phyloP scores from a whole-genome alignment of 2,113 vertebrate genomes.

The Podocnemis expansa region DNA sequence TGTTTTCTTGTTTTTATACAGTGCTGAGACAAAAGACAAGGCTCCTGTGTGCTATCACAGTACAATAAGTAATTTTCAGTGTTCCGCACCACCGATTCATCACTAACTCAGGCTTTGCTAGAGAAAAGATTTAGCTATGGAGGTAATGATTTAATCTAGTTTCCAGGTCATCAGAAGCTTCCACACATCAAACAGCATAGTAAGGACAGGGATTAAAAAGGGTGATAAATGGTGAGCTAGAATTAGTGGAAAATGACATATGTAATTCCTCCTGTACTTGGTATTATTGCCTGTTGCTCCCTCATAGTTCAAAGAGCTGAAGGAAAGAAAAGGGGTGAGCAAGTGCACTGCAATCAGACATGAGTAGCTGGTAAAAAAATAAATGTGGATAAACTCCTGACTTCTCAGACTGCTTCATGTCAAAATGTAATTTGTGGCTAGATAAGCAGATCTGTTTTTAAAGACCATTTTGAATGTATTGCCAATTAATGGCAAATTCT shows the following conservation, averaged over 20 bases:
- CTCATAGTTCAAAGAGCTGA: not conserved
- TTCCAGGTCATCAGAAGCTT: not conserved
- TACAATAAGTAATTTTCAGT: not conserved
- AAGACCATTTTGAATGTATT: not conserved
- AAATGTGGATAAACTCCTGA: not conserved
- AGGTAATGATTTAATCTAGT: not conserved
- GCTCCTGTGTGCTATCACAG: not conserved
- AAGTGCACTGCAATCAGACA: not conserved
- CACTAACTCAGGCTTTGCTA: not conserved
- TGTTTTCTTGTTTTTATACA: not conserved
- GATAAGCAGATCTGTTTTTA: not conserved
- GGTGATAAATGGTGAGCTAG: not conserved
- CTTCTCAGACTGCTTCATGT: not conserved
- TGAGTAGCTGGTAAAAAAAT: not conserved
- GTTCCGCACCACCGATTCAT: not conserved
- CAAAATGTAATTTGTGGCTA: slow-evolving; percentile 4
- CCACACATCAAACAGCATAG: not conserved
- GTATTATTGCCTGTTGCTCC: not conserved
- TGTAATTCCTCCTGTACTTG: not conserved
- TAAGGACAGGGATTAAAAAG: not conserved
- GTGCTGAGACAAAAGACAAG: not conserved
- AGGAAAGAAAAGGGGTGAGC: not conserved
- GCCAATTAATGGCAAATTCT: slow-evolving; percentile 27
- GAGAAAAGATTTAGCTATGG: not conserved
- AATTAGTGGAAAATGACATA: not conserved